Base-by-base conservation (phyloP, 2,113 vertebrate species). In the Pterocles burchelli region DNA sequence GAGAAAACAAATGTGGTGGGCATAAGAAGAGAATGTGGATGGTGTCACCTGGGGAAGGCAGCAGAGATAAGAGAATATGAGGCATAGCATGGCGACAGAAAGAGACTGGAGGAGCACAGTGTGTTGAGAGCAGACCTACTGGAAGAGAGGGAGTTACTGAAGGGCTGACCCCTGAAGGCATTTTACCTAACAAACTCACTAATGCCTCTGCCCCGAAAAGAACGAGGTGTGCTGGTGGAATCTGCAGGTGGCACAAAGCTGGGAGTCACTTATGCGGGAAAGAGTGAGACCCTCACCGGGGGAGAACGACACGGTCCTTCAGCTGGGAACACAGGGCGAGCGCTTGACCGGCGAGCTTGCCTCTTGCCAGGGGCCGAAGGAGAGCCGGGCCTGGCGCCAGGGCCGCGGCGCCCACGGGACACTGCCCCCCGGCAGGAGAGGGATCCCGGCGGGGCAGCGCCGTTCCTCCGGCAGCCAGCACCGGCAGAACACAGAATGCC, bases 401-500 rank as follows among this genome's bases (percentile, higher is more conserved):
- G 3, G 33, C 8, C 26, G 7, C 6, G 9, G 2, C 25, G 24
- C 10, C 52, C 18, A 17, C 17, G 8, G 17, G 49, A 2, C 19
- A 7, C 3, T 28, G 71, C 16, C 45, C 11, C 19, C 38, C 49
- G 5, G 36, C 38, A 21, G 14, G 38, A 43, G 20, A 4, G 20
- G 45, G 8, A 21, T 10, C 20, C 29, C 13, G 17, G 15, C 22
- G 2, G 43, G 14, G 21, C 70, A 13, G 22, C 7, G 6, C n/a
- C 1, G 2, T 13, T 13, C 31, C 38, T 3, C 1, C 63, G 2
- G 34, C 58, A 17, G 9, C 2, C 1, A 4, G 0, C 46, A 3
- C 0, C 8, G 6, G 4, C 65, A 5, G 1, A 3, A 7, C 63
- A 11, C 68, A 48, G 36, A 4, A 19, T 17, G 61, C 11, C 63